Conservation (phyloP, 2,888 invertebrate species). For the Dicyrtomina minuta region DNA sequence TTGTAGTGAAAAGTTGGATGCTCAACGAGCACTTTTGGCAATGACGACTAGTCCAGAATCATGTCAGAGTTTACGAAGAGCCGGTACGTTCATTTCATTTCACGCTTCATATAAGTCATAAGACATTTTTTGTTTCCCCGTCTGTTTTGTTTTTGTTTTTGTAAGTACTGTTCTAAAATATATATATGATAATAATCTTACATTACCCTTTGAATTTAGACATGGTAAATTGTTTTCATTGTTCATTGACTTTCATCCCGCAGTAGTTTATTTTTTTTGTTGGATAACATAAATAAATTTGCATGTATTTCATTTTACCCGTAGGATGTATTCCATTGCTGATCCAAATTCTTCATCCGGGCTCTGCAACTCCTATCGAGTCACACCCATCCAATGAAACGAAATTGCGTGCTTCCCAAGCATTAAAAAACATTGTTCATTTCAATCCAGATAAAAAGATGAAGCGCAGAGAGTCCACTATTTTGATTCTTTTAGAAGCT, state of each 20-base stretch:
- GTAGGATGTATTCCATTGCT: conserved; percentile 88
- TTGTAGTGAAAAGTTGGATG: conserved; percentile 80
- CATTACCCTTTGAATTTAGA: too few relatives aligned
- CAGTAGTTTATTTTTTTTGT: too few relatives aligned
- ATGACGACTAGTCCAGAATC: conserved; percentile 90
- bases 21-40: conserved; percentile 83
- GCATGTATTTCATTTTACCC: too few relatives aligned
- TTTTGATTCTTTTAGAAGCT: conserved; percentile 84
- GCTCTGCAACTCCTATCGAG: conserved; percentile 65
- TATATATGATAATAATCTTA: too few relatives aligned
- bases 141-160: too few relatives aligned
- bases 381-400: conserved; percentile 62
- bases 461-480: conserved; percentile 83
- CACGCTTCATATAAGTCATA: not conserved
- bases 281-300: too few relatives aligned
- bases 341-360: conserved; percentile 87
- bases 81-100: conserved; percentile 58
- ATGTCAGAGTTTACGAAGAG: conserved; percentile 88
- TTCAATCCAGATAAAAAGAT: conserved; percentile 83
- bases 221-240: too few relatives aligned
- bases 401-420: conserved; percentile 79
- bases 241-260: too few relatives aligned
- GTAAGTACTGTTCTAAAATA: not conserved
- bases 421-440: conserved; percentile 90
- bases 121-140: too few relatives aligned